A percentile compares a stretch with the other conserved stretches of the same genome.
Conservation (phyloP, 1,140 invertebrate species). For the Drosophila arizonae region DNA sequence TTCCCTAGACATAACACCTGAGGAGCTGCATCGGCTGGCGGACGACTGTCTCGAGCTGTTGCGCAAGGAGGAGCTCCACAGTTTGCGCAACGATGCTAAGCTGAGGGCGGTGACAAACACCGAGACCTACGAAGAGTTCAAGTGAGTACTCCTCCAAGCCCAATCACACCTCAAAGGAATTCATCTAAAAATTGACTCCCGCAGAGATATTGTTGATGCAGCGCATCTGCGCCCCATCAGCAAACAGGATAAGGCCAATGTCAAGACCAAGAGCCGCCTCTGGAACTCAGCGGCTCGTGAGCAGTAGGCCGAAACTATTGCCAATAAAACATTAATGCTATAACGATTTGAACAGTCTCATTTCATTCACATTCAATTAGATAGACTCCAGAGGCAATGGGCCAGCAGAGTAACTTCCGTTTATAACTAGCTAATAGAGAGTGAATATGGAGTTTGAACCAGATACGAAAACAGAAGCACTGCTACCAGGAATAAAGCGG, state of each 20-base stretch:
- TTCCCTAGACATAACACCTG: constrained; percentile 52
- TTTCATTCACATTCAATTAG: no score
- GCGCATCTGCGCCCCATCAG: constrained; percentile 83
- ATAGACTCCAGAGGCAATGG: not conserved
- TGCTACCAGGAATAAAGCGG: no score
- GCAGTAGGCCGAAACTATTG: constrained; percentile 2
- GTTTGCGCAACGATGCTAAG: constrained; percentile 86
- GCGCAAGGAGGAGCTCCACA: constrained; percentile 84
- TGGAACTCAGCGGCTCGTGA: constrained; percentile 76
- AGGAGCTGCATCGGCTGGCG: constrained; percentile 63
- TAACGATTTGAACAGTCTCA: not conserved
- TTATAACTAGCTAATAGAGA: no score
- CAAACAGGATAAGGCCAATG: constrained; percentile 80
- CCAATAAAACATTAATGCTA: constrained; percentile 42
- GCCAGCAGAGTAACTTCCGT: no score
- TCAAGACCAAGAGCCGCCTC: constrained; percentile 67
- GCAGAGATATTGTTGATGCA: constrained; percentile 83
- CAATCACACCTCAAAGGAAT: not conserved
- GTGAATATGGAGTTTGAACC: no score
- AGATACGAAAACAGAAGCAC: no score
- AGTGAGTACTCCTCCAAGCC: constrained; percentile 61
- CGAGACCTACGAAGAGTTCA: constrained; percentile 86
- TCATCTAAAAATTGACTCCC: not conserved
- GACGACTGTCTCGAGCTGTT: constrained; percentile 58
- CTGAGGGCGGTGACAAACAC: constrained; percentile 84